Base-by-base conservation (phyloP, 2,888 invertebrate species). In the Lacanobia oleracea region DNA sequence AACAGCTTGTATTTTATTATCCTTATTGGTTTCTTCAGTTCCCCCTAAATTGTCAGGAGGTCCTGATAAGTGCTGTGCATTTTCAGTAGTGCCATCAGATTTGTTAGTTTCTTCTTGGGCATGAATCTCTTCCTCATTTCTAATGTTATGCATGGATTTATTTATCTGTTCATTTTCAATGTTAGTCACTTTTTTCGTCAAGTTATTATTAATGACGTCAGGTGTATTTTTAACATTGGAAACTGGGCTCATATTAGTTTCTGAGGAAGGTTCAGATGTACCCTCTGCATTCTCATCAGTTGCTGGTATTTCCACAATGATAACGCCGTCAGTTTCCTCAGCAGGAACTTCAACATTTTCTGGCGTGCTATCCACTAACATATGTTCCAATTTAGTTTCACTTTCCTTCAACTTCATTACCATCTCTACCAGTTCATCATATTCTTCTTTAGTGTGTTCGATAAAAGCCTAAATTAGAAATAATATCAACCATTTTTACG, bases 361-460 rank as follows among this genome's bases (percentile, higher is more conserved):
- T 61, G 94, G 91, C 77, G 87, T 89, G 59, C 86, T 91, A 54
- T 93, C 93, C 61, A 84, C 84, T 65, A 97, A 93, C 75, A 97
- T 96, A 86, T 93, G 95, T 87, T 96, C 95, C 83, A 97, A 94
- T 92, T 97, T 97, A 71, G 91, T 95, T 93, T 97, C 97, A 89
- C 97, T 97, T 90, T 97, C 97, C 92, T 96, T 96, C 83, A 97
- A 95, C 92, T 97, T 97, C 91, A 96, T 97, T 86, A 97, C 96
- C 97, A 97, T 97, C 92, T 96, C 96, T 87, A 96, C 94, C 84
- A 97, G 94, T 89, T 97, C 97, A 88, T 97, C 97, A 86, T 96
- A 96, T 90, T 96, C 96, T 90, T 95, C 95, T 90, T 94, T 95
- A 75, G 96, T 96, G 87, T 96, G 96, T 88, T 96, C 94, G 88